A percentile compares a stretch with the other conserved stretches of the same genome.
phyloP scores from a whole-genome alignment of 2,797 vertebrate genomes.

The Streptopelia turtur region DNA sequence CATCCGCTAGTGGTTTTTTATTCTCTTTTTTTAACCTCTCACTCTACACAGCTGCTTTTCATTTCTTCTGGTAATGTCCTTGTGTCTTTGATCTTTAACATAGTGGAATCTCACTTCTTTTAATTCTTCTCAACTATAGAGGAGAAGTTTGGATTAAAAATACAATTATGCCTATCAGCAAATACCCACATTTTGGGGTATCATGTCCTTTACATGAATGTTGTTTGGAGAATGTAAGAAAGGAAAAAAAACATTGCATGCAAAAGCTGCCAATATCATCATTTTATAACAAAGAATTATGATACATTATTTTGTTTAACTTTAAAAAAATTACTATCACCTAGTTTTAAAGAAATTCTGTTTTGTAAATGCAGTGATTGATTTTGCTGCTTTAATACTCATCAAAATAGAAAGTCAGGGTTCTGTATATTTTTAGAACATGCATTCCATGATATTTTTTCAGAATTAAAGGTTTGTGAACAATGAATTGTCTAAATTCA shows the following conservation, averaged over 20 bases:
- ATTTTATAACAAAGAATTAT: background rate
- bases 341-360: background rate
- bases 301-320: background rate
- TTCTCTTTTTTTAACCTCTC: background rate
- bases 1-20: background rate
- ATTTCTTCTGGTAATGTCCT: background rate
- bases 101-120: background rate
- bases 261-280: background rate
- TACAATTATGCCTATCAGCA: background rate
- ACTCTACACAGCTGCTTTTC: background rate
- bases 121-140: too few species aligned
- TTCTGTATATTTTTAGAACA: background rate
- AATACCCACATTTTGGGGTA: fast-evolving
- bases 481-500: background rate
- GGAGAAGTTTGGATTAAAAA: background rate
- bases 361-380: background rate
- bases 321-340: background rate
- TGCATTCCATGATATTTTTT: background rate
- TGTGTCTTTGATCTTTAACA: background rate
- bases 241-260: background rate
- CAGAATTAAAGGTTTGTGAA: background rate
- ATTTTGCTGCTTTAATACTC: background rate
- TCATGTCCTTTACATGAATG: background rate
- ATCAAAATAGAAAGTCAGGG: background rate
- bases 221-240: background rate